Evolutionary conservation across 2,888 invertebrate species (phyloP).

Genomic region (Napeogenes inachia): DNA sequence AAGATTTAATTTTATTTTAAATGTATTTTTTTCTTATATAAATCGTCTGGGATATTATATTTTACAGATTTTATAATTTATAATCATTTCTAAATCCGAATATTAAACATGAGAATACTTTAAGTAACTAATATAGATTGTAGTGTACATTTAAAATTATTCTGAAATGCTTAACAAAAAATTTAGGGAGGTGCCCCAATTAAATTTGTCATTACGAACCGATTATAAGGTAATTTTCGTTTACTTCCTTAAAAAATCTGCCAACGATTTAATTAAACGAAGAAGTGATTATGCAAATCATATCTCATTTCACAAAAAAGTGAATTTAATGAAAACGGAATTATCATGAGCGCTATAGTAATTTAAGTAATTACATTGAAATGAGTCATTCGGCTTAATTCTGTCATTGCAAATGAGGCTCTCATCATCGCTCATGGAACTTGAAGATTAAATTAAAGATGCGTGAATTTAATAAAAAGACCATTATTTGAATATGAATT

Average conservation of each 20-base stretch:
- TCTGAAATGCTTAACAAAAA: neutral
- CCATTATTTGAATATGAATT: neutral
- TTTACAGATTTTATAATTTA: too few relatives aligned
- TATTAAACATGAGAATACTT: too few relatives aligned
- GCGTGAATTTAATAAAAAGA: constrained; percentile 2
- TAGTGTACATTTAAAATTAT: neutral
- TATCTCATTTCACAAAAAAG: constrained; percentile 32
- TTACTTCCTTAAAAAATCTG: constrained; percentile 16
- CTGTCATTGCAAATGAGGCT: constrained; percentile 27
- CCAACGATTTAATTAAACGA: constrained; percentile 28
- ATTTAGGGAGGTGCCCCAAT: neutral
- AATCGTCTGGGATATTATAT: too few relatives aligned
- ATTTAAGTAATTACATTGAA: constrained; percentile 31
- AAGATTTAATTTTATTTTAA: too few relatives aligned
- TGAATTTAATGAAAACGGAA: constrained; percentile 30
- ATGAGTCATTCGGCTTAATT: constrained; percentile 25
- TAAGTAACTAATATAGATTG: too few relatives aligned
- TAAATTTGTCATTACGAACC: constrained; percentile 13
- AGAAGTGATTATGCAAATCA: constrained; percentile 32
- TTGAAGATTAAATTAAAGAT: constrained; percentile 8
- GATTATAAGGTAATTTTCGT: constrained; percentile 13
- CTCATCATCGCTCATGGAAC: constrained; percentile 10
- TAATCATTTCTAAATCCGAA: too few relatives aligned
- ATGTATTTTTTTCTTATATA: too few relatives aligned
- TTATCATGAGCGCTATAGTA: constrained; percentile 30